Evolutionary conservation across 2,888 invertebrate genomes (phyloP), one percentile per base, ranked within the genome.

Genomic region (Mesodorylaimus sp.): DNA sequence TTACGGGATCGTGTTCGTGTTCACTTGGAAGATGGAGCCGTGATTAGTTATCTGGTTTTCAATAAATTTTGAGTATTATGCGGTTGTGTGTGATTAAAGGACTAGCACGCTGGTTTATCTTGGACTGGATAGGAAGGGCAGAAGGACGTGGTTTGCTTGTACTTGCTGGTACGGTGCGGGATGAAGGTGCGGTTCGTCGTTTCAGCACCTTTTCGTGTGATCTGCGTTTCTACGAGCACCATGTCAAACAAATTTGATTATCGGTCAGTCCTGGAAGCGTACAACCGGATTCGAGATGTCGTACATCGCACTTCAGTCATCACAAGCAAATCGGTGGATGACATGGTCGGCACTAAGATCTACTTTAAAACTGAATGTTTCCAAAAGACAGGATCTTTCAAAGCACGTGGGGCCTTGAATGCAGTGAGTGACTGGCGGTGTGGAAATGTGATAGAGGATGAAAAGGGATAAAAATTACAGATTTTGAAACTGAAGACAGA

Each of bases 341-440:
- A 26, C 13, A 16, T 41, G 5, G 19, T 29, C 7, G 48, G 48
- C 2, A 13, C 42, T 21, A 19, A 55, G 19, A 52, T 63, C 3
- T 61, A 50, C 49, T 63, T 66, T 54, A 66, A 66, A 55, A 59
- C 60, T 37, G 66, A 66, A 48, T 59, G 61, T 53, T 53, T 66
- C 3, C 67, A 67, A 54, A 66, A 65, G 54, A 65, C 66, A 7
- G 67, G 67, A 10, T 60, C 63, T 38, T 67, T 67, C 56, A 67
- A 67, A 55, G 61, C 61, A 13, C 53, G 66, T 5, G 66, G 66
- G 3, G 67, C 66, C 2, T 52, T 61, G 25, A 64, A 66, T 55
- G 62, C 64, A 32, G 61, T 61, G 16, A 45, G 13, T 42, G 13
- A 10, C 10, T 36, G 36, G 10, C 36, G n/a, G 36, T 36, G 10